Base-by-base conservation (phyloP, 2,888 invertebrate species). In the Troides aeacus region DNA sequence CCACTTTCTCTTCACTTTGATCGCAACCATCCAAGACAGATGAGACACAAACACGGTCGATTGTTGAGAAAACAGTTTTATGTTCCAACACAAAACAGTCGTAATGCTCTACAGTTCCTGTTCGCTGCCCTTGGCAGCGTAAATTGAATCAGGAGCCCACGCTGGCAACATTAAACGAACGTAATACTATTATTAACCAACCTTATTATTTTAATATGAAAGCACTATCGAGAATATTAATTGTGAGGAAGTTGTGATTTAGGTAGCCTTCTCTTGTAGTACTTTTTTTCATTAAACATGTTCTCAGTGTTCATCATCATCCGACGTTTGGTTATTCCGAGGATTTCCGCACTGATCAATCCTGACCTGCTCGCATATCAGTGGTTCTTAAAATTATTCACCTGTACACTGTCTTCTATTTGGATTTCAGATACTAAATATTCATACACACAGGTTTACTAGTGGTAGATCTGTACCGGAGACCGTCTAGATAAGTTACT, bases 101-200 rank as follows among this genome's bases (percentile, higher is more conserved):
- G 69, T 46, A 64, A 64, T 69, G 56, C 53, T 64, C 61, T 61
- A 46, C 63, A 69, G 69, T 69, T 64, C 69, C 69, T 69, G 69
- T 64, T 69, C 42, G 56, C 56, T 69, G 69, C 64, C 64, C 69
- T 69, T 69, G 69, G 69, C 60, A 61, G 65, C 69, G 61, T 24
- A 56, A 69, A 69, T 65, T 61, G 65, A 61, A 69, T 57, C 30
- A 62, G 62, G 57, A 64, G 56, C 61, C 57, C 64, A 62, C 64
- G 61, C 61, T 62, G 69, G 57, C 64, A 65, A 69, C 56, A 57
- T 69, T 64, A 64, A 68, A 65, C 57, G 30, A 56, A 10, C 42
- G 42, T 64, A 24, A 53, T n/a, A 18, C 69, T 69, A 69, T 69
- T 30, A 61, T 61, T 57, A 69, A 46, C 60, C 15, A 39, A 23